phyloP scores from a whole-genome alignment of 1,140 invertebrate species.

The Hycleus cichorii region DNA sequence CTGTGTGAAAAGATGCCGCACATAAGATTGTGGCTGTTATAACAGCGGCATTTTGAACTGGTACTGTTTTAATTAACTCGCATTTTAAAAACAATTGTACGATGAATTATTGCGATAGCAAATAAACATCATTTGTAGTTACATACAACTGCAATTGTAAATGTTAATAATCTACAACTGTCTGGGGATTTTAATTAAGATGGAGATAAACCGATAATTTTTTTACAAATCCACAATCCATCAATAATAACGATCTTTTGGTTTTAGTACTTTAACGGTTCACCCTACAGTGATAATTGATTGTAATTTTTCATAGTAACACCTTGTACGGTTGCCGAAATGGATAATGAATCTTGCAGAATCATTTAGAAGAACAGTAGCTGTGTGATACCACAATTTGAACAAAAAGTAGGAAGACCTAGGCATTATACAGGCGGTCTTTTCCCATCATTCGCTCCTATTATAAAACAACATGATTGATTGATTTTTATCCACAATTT shows the following conservation, averaged over 20 bases:
- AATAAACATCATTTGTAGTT: conserved; percentile 1
- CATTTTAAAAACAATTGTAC: conserved; percentile 11
- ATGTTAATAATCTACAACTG: background rate
- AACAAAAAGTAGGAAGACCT: background rate
- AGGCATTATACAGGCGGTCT: conserved; percentile 8
- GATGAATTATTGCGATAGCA: conserved; percentile 5
- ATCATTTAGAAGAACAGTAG: conserved; percentile 19
- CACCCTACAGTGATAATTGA: conserved; percentile 6
- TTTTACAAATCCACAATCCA: background rate
- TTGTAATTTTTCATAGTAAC: conserved; percentile 16
- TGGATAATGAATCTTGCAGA: conserved; percentile 18
- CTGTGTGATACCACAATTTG: background rate
- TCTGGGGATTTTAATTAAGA: background rate
- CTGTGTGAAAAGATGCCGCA: conserved; percentile 1
- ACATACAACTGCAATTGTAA: background rate
- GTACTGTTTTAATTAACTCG: conserved; percentile 12
- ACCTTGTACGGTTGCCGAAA: conserved; percentile 4
- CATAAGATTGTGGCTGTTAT: conserved; percentile 1
- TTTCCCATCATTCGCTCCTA: conserved; percentile 24
- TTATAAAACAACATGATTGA: conserved; percentile 22
- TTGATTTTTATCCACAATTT: conserved; percentile 27
- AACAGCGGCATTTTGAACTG: background rate
- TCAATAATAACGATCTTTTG: background rate
- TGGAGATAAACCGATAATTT: background rate
- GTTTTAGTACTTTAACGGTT: background rate